phyloP scores from a whole-genome alignment of 2,113 vertebrate species.

The Thinocorus orbignyianus region DNA sequence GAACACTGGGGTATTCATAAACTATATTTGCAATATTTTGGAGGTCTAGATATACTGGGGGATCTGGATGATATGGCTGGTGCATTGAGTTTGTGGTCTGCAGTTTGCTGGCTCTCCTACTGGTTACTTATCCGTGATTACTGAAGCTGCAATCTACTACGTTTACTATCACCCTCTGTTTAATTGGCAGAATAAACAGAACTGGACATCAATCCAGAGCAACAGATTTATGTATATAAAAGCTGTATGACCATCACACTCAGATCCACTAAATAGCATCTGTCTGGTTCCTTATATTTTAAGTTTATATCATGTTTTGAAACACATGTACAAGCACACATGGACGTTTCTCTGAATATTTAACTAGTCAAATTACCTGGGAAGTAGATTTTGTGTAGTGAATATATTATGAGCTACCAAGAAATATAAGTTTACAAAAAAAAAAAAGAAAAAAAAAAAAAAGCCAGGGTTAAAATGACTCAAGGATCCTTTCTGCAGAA shows the following conservation, averaged over 20 bases:
- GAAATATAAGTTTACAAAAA: conserved; percentile 21
- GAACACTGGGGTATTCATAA: not conserved
- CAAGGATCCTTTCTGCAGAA: not conserved
- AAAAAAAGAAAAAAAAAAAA: too few species aligned
- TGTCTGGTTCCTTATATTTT: not conserved
- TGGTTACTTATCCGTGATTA: not conserved
- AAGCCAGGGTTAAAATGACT: conserved; percentile 31
- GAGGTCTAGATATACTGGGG: not conserved
- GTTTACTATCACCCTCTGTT: not conserved
- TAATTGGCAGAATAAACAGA: not conserved
- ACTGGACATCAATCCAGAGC: not conserved
- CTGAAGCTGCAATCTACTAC: not conserved
- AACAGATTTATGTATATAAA: not conserved
- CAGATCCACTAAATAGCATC: not conserved
- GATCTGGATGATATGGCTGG: not conserved
- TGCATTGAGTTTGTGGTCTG: not conserved
- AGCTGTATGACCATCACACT: not conserved
- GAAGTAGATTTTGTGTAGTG: not conserved
- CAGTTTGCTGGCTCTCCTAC: not conserved
- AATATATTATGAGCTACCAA: conserved; percentile 12
- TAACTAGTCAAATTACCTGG: not conserved
- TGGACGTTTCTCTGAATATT: not conserved
- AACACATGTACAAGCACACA: not conserved
- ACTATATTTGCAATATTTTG: not conserved
- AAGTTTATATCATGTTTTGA: not conserved